Evolutionary conservation across 1,140 invertebrate genomes (phyloP).

Genomic region (Drosophila sproati): DNA sequence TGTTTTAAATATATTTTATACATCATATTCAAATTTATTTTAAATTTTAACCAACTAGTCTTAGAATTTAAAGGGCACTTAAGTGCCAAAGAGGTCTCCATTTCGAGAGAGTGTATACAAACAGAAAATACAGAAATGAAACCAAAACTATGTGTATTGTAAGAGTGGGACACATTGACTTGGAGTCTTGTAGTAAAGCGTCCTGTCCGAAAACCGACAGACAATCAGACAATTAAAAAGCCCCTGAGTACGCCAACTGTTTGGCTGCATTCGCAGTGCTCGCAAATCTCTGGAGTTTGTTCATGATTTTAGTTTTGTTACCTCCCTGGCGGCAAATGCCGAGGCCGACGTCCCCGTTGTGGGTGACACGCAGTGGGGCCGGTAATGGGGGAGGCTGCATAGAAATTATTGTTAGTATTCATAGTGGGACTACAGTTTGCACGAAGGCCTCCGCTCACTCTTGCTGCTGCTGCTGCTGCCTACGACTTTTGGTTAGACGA

Average conservation of each 20-base stretch:
- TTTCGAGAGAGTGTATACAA: conserved; percentile 18
- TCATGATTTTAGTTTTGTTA: conserved; percentile 69
- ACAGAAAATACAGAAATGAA: conserved; percentile 30
- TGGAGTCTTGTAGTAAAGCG: conserved; percentile 9
- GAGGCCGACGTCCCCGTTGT: conserved; percentile 12
- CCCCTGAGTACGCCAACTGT: conserved; percentile 66
- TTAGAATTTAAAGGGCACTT: too few relatives aligned
- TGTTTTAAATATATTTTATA: too few relatives aligned
- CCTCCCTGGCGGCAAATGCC: conserved; percentile 33
- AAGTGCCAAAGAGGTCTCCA: background rate
- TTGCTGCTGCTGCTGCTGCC: conserved; percentile 15
- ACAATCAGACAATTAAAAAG: conserved; percentile 76
- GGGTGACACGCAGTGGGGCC: background rate
- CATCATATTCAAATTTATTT: too few relatives aligned
- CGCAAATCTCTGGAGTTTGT: conserved; percentile 54
- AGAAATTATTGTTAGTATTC: conserved; percentile 74
- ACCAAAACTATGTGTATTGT: conserved; percentile 42
- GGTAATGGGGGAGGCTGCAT: conserved; percentile 19
- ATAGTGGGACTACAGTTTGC: conserved; percentile 37
- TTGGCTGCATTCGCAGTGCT: conserved; percentile 64
- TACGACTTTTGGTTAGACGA: conserved; percentile 28
- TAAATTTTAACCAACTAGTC: too few relatives aligned
- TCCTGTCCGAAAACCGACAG: conserved; percentile 18
- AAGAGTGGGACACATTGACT: conserved; percentile 20
- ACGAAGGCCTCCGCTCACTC: conserved; percentile 6